These are phyloP conservation scores for Zoanthus sansibaricus DNA, from an alignment of 92 coral and sea anemone species.

Conservation along the genomic window DNA sequence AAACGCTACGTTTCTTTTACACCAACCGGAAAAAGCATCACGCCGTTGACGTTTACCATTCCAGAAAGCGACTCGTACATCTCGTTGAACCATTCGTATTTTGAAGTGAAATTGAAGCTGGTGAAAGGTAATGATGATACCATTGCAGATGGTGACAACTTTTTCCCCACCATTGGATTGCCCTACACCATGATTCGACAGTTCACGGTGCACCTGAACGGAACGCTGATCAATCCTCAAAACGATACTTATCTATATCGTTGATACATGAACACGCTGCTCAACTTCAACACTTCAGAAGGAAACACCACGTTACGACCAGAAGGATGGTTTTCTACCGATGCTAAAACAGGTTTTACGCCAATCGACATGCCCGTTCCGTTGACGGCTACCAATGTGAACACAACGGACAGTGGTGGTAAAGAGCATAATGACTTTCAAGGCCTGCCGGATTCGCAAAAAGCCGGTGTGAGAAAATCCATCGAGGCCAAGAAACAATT, in stretches of 20 bases:
- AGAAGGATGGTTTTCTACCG: background rate
- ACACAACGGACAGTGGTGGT: too few species aligned
- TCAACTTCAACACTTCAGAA: background rate
- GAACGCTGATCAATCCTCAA: background rate
- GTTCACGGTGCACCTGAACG: background rate
- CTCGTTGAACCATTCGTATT: slow-evolving; percentile 10
- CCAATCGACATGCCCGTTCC: background rate
- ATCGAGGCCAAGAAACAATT: too few species aligned
- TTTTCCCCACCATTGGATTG: background rate
- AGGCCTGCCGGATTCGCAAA: too few species aligned
- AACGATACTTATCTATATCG: background rate
- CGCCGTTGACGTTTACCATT: slow-evolving; percentile 8
- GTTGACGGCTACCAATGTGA: too few species aligned
- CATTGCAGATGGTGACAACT: background rate
- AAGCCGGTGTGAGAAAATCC: too few species aligned
- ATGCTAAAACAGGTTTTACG: background rate
- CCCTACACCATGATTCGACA: background rate
- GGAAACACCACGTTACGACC: background rate
- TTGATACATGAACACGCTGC: background rate
- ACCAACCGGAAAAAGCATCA: background rate
- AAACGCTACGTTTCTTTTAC: background rate
- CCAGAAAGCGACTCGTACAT: background rate
- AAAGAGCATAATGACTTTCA: too few species aligned
- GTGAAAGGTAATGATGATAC: background rate
- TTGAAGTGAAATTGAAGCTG: background rate